A percentile compares a stretch with the other conserved stretches of the same genome.
Evolutionary conservation across 2,113 vertebrate genomes (phyloP).

Genomic region (Pardalotus punctatus): DNA sequence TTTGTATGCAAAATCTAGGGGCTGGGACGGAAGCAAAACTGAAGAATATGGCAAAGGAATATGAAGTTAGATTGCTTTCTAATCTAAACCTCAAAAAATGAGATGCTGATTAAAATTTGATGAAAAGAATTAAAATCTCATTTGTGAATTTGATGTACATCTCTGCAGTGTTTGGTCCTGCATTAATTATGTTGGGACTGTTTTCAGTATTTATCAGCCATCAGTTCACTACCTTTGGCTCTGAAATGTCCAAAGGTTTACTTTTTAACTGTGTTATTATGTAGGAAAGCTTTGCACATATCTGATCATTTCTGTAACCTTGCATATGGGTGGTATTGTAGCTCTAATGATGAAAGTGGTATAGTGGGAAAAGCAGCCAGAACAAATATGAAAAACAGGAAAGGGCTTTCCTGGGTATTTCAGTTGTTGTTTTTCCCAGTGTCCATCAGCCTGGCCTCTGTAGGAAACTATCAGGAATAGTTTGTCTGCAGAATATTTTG

Average conservation of each 20-base stretch:
- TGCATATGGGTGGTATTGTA: not conserved
- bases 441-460: not conserved
- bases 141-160: not conserved
- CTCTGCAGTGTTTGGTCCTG: not conserved
- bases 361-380: not conserved
- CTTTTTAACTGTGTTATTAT: not conserved
- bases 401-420: not conserved
- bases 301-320: not conserved
- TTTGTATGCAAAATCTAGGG: not conserved
- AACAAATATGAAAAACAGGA: not conserved
- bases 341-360: not conserved
- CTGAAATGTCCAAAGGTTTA: not conserved
- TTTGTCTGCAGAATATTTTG: not conserved
- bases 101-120: not conserved
- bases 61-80: not conserved
- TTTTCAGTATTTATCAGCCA: not conserved
- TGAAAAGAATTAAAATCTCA: not conserved
- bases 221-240: not conserved
- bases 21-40: not conserved
- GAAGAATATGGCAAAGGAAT: not conserved
- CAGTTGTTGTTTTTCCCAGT: not conserved
- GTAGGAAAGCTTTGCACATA: accelerated
- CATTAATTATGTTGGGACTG: not conserved
- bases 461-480: not conserved
- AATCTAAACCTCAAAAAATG: not conserved